Percentiles rank a stretch among this genome's conserved stretches.
These are phyloP conservation scores for Rhinopithecus roxellana DNA, from an alignment of 2,113 vertebrate species.

Conservation along the genomic window DNA sequence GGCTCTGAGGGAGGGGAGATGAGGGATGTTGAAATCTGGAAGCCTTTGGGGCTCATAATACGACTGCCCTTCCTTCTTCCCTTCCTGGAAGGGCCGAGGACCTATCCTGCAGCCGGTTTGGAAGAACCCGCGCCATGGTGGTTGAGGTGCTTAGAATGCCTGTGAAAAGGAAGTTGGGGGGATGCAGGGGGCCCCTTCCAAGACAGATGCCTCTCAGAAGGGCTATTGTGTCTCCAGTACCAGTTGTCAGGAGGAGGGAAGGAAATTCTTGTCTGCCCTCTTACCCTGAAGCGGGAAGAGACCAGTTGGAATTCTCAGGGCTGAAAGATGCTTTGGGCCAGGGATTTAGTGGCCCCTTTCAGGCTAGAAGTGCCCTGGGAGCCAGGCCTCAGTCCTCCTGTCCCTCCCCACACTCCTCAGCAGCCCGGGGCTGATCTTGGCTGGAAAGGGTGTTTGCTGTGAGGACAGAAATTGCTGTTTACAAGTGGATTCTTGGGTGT, in stretches of 20 bases:
- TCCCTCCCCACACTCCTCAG: background rate
- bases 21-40: background rate
- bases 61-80: background rate
- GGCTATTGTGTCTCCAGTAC: background rate
- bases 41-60: background rate
- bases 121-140: background rate
- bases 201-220: constrained; percentile 29
- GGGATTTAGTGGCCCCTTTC: background rate
- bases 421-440: background rate
- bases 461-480: constrained; percentile 48
- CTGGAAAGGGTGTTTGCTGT: background rate
- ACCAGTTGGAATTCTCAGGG: background rate
- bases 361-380: background rate
- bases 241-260: constrained; percentile 30
- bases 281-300: background rate
- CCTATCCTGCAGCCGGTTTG: background rate
- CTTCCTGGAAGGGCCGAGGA: background rate
- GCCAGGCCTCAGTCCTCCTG: background rate
- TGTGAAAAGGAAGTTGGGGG: background rate
- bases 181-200: background rate
- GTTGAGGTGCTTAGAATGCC: background rate
- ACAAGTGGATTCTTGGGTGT: constrained; percentile 59
- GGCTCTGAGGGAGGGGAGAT: background rate
- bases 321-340: background rate
- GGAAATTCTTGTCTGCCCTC: constrained; percentile 8